phyloP scores from a whole-genome alignment of 2,888 invertebrate genomes.

The Hydroisotoma schaefferi region DNA sequence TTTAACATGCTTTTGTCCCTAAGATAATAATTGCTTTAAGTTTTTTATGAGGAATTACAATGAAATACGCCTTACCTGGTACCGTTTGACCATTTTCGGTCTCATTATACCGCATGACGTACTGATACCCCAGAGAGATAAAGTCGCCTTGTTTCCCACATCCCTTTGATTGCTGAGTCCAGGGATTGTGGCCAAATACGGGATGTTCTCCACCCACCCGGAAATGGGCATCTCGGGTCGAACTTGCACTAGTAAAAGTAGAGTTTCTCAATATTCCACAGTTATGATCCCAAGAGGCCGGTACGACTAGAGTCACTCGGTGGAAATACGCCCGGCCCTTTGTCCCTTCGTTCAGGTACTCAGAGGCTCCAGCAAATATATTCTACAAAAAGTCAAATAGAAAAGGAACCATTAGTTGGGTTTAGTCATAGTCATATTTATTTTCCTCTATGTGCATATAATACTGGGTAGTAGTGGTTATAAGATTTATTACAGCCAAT shows the following conservation, averaged over 20 bases:
- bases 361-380: constrained; percentile 59
- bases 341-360: constrained; percentile 59
- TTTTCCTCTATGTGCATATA: no score
- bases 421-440: constrained; percentile 21
- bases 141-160: constrained; percentile 62
- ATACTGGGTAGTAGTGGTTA: no score
- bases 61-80: constrained; percentile 26
- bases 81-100: constrained; percentile 30
- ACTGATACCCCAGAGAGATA: constrained; percentile 54
- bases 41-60: neutral
- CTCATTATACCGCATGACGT: constrained; percentile 42
- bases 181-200: constrained; percentile 57
- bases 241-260: constrained; percentile 56
- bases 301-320: constrained; percentile 60
- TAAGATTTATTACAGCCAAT: no score
- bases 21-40: neutral
- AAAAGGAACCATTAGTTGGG: constrained; percentile 29
- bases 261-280: constrained; percentile 50
- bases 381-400: constrained; percentile 54
- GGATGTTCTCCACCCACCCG: constrained; percentile 56
- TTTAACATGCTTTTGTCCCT: no score
- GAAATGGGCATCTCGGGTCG: constrained; percentile 55
- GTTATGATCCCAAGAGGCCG: constrained; percentile 53
- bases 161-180: constrained; percentile 62
- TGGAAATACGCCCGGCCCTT: constrained; percentile 60